phyloP scores from a whole-genome alignment of 2,797 vertebrate genomes.

The Aplochiton taeniatus region DNA sequence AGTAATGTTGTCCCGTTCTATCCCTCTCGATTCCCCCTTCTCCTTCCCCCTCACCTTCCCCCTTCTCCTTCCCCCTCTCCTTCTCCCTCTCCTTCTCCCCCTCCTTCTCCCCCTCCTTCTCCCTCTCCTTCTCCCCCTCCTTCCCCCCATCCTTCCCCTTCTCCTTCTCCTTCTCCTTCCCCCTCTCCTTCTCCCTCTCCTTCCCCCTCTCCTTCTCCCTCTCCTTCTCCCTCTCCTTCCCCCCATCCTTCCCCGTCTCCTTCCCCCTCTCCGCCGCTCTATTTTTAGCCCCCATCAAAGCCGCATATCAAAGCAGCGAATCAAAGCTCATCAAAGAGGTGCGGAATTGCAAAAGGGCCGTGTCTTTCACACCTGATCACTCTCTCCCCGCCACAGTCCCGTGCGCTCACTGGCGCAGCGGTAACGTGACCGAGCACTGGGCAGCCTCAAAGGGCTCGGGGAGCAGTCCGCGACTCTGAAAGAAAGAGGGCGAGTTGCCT shows the following conservation, averaged over 20 bases:
- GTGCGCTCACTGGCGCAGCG: too few relatives aligned
- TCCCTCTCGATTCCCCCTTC: constrained; percentile 12
- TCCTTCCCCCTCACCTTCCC: not conserved
- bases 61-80: not conserved
- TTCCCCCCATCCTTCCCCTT: too few relatives aligned
- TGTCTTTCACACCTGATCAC: constrained; percentile 55
- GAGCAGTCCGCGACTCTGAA: too few relatives aligned
- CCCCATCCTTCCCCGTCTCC: too few relatives aligned
- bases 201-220: constrained; percentile 40
- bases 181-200: constrained; percentile 3
- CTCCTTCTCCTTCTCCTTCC: too few relatives aligned
- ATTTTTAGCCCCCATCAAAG: constrained; percentile 75
- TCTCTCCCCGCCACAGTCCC: constrained; percentile 21
- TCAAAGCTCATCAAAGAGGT: constrained; percentile 69
- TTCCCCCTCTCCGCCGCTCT: constrained; percentile 30
- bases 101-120: not conserved
- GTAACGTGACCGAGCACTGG: too few relatives aligned
- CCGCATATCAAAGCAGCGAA: constrained; percentile 68
- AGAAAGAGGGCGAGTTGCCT: too few relatives aligned
- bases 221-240: too few relatives aligned
- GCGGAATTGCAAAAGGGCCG: constrained; percentile 22
- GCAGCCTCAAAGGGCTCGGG: too few relatives aligned
- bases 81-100: constrained; percentile 12
- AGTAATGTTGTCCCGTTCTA: constrained; percentile 36
- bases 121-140: not conserved